Evolutionary conservation across 2,113 vertebrate genomes (phyloP), one percentile per base, ranked within the genome.

Genomic region (Erinaceus europaeus): DNA sequence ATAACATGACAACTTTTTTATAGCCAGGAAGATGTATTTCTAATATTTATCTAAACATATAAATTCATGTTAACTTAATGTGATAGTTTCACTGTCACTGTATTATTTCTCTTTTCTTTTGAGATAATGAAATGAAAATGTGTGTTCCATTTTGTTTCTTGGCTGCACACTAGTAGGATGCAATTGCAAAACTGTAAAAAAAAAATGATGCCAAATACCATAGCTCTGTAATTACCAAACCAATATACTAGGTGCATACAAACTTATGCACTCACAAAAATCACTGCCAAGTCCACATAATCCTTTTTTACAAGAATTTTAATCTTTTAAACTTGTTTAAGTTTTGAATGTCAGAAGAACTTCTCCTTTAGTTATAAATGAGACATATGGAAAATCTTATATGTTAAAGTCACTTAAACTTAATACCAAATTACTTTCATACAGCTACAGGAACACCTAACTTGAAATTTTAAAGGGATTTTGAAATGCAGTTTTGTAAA

Each of bases 201-300:
- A 86, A 86, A 55, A 77, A 76, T 38, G 55, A 75, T 55, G 84
- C 59, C 68, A 90, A 86, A 79, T 78, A 74, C 53, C 81, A 55
- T 17, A 46, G n/a, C 48, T 78, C 77, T 62, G 61, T 55, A 61
- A 87, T 76, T 65, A 79, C 69, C 64, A 78, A 79, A 67, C 57
- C 69, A 73, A 84, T 61, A 82, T 14, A 14, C 7, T 7, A 71
- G 75, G 81, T 42, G 4, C 42, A 14, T 27, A 71, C 71, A 68
- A 82, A 81, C 36, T n/a, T 65, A 14, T 2, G 4, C 21, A 57
- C 32, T 71, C 74, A 76, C 32, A 50, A 52, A 81, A 73, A 4
- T 57, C n/a, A 2, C 13, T 23, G 42, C 48, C 18, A 9, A 25
- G 17, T 84, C 80, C 85, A 75, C n/a, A 38, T 18, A 38, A 71